These are phyloP conservation scores for Microctonus brassicae DNA, from an alignment of 2,888 invertebrate species.

Conservation along the genomic window DNA sequence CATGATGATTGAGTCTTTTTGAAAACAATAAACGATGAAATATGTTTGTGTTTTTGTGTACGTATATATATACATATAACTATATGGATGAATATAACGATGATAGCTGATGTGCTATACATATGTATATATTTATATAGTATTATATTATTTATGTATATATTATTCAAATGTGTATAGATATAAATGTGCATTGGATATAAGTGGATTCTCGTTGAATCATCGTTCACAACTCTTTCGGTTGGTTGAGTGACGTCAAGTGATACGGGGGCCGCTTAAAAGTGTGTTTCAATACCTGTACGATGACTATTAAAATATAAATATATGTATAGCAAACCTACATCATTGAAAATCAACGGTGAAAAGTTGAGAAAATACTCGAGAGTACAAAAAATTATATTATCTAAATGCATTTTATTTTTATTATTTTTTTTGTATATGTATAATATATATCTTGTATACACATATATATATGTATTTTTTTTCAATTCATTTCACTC, in stretches of 20 bases:
- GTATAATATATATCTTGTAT: background rate
- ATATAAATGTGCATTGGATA: conserved; percentile 16
- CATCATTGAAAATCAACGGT: conserved; percentile 23
- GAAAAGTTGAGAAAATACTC: conserved; percentile 26
- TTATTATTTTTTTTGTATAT: background rate
- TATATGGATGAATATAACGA: background rate
- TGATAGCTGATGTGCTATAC: background rate
- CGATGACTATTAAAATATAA: conserved; percentile 28
- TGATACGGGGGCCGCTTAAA: conserved; percentile 12
- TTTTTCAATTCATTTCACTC: too few species aligned
- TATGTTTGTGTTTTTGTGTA: background rate
- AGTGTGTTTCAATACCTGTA: conserved; percentile 28
- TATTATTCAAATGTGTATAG: background rate
- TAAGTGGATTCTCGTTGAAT: conserved; percentile 26
- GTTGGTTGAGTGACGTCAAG: conserved; percentile 30
- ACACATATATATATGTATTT: background rate
- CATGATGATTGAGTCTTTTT: background rate
- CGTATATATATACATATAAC: background rate
- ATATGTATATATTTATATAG: background rate
- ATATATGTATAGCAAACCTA: conserved; percentile 11
- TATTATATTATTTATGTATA: background rate
- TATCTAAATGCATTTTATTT: background rate
- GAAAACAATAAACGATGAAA: background rate
- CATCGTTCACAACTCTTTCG: conserved; percentile 21
- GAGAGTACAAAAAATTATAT: conserved; percentile 4